A percentile compares a stretch with the other conserved stretches of the same genome.
Evolutionary conservation across 2,113 vertebrate genomes (phyloP).

Genomic region (Gracilinanus agilis): DNA sequence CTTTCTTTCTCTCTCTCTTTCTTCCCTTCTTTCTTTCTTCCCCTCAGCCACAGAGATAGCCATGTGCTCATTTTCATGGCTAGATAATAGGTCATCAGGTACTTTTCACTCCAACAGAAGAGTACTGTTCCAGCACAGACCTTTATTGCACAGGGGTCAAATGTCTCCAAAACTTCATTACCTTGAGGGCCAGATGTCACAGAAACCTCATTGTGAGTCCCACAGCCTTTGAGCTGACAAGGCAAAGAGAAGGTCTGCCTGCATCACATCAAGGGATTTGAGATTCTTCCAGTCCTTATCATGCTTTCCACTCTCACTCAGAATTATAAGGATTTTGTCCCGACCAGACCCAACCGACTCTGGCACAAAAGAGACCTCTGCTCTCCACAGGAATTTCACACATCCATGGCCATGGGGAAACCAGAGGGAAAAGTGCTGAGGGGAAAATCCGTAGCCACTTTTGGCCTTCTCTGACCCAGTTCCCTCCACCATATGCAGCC

Average conservation of each 20-base stretch:
- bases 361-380: background rate
- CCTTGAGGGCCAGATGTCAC: background rate
- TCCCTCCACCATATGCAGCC: background rate
- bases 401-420: background rate
- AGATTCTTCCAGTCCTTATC: background rate
- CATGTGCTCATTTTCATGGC: background rate
- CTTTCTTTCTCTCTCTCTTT: too few relatives aligned
- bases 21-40: too few relatives aligned
- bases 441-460: background rate
- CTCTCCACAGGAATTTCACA: conserved; percentile 4
- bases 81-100: background rate
- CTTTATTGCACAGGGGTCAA: background rate
- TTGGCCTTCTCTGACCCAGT: background rate
- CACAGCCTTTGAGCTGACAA: background rate
- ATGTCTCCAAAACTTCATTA: background rate
- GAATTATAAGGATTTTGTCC: conserved; percentile 1
- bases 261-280: background rate
- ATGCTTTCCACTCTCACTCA: background rate
- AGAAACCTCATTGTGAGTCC: background rate
- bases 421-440: background rate
- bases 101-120: background rate
- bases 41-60: background rate
- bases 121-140: background rate
- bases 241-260: background rate
- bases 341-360: background rate